Percentiles rank a stretch among this genome's conserved stretches.
These are phyloP conservation scores for Radopholus similis DNA, from an alignment of 1,140 invertebrate genomes.

Conservation along the genomic window DNA sequence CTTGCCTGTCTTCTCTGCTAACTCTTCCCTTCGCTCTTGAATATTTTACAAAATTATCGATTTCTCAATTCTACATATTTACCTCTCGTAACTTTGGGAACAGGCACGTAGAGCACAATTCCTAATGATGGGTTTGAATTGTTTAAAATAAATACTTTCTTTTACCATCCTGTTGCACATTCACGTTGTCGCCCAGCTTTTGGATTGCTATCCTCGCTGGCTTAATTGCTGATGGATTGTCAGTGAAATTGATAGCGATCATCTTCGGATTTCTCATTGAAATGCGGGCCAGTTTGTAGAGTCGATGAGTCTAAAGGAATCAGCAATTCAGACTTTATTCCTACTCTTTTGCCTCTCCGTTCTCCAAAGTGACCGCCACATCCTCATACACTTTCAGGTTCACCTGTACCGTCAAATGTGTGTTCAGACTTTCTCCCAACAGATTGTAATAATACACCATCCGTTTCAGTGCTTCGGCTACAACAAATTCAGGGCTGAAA, in stretches of 20 bases:
- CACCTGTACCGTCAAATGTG: neutral
- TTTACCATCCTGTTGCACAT: neutral
- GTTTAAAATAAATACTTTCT: no score
- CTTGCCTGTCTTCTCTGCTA: no score
- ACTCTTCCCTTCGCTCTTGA: neutral
- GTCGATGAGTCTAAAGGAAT: neutral
- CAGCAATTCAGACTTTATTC: neutral
- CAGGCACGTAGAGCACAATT: neutral
- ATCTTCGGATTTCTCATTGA: conserved; percentile 1
- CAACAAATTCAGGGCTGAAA: no score
- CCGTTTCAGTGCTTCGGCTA: neutral
- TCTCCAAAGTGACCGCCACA: neutral
- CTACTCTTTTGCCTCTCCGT: neutral
- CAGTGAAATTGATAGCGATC: neutral
- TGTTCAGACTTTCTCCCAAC: neutral
- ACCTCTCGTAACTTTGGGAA: conserved; percentile 6
- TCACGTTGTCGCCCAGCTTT: neutral
- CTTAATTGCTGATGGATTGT: conserved; percentile 10
- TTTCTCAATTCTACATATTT: neutral
- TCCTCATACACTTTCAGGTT: neutral
- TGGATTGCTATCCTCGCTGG: conserved; percentile 20
- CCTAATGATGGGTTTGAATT: no score
- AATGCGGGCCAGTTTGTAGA: conserved; percentile 1
- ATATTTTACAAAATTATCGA: neutral
- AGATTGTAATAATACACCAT: neutral